Evolutionary conservation across 1,140 invertebrate genomes (phyloP), one percentile per base, ranked within the genome.

Genomic region (Oryctes rhinoceros): DNA sequence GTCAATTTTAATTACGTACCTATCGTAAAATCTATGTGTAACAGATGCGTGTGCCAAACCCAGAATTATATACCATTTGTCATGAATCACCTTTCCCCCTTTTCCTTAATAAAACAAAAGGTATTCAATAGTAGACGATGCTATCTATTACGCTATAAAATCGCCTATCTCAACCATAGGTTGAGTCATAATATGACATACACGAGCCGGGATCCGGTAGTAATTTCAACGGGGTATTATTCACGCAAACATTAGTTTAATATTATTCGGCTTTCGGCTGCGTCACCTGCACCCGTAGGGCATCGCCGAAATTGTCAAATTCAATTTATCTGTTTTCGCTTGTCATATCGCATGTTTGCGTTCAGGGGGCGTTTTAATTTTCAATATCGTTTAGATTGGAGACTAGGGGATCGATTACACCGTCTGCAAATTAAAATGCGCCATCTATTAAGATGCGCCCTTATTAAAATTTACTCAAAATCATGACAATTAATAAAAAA

Each of bases 101-200:
- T 44, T 44, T 44, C 15, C 53, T 15, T 18, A 59, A 59, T 59
- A 59, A 59, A 18, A 59, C 15, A 59, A 18, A 59, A 59, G 53
- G 53, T 59, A 15, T 18, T 18, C 53, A 59, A 59, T 59, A 59
- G 15, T 7, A 18, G 53, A 59, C 18, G 53, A 59, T 59, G 53
- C 18, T 59, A 59, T 59, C 53, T n/a, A 59, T 6, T 59, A 18
- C 15, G 18, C 18, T 18, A 59, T 59, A 18, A 59, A 59, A 15
- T 59, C 53, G 18, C 15, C 53, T 59, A n/a, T 18, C 53, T 59
- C 18, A n/a, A n/a, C n/a, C 18, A 7, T 15, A 59, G 53, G n/a
- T 59, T 59, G 53, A 59, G 15, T 59, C 53, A 59, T 18, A 59
- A 59, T 59, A 59, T 59, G 53, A 59, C 53, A 59, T 18, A 59